A percentile compares a stretch with the other conserved stretches of the same genome.
Conservation (phyloP, 1,140 invertebrate genomes). For the Globodera rostochiensis region DNA sequence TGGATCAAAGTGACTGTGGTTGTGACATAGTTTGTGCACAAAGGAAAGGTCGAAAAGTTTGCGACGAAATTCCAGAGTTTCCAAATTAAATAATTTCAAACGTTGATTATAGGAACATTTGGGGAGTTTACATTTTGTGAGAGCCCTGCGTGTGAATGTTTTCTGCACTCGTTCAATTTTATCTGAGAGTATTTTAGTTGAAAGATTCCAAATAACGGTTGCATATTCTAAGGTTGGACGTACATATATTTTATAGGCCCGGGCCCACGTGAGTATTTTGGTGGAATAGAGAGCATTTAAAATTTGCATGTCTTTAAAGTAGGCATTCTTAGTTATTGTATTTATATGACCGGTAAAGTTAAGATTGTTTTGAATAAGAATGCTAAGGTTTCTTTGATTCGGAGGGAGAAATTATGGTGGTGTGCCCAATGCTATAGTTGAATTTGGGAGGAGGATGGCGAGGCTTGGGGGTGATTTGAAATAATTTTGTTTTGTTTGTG, state of each 20-base stretch:
- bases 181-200: not conserved
- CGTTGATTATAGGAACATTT: not conserved
- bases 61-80: not conserved
- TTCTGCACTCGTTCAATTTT: not conserved
- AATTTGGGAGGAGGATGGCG: too few species aligned
- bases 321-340: slow-evolving; percentile 1
- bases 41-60: not conserved
- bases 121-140: not conserved
- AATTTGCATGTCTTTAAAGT: not conserved
- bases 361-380: slow-evolving; percentile 1
- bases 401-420: too few species aligned
- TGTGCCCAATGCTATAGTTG: not conserved
- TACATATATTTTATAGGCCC: too few species aligned
- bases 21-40: not conserved
- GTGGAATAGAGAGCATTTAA: not conserved
- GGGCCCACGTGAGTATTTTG: too few species aligned
- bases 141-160: not conserved
- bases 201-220: not conserved
- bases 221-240: not conserved
- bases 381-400: not conserved
- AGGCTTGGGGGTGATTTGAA: not conserved
- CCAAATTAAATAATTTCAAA: not conserved
- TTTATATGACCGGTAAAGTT: not conserved
- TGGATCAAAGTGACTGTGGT: not conserved
- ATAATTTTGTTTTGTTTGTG: slow-evolving; percentile 10